Base-by-base conservation (phyloP, 1,140 invertebrate species). In the Drosophila nannoptera region DNA sequence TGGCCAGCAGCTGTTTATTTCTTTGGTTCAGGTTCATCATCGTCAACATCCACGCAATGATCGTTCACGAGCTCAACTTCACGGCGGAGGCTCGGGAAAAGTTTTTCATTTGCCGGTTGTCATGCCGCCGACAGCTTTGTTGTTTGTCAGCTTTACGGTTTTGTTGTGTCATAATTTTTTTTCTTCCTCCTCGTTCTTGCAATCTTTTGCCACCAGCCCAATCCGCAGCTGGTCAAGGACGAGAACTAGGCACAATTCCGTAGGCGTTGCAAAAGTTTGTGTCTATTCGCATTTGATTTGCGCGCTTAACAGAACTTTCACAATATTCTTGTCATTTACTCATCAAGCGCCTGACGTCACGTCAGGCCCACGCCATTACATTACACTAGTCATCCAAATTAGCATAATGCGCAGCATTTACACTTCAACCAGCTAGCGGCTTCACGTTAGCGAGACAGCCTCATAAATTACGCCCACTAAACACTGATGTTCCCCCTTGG, bases 401-500 rank as follows among this genome's bases (percentile, higher is more conserved):
- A 72, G 45, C 56, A 66, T 66, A 67, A 56, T 72, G 48, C 16
- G 48, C 31, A 43, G 33, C 16, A 60, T 62, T 71, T 71, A 43
- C 7, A 29, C 49, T 50, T 43, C 40, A 14, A 33, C 36, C 16
- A n/a, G 7, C 55, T 32, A 58, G 43, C 66, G 35, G 50, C 50
- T 12, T 22, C 22, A 62, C 58, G 42, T 8, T 54, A 6, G 38
- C 38, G 49, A 55, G 49, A 55, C 48, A 48, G 46, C 45, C 67
- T 59, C 65, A 82, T 81, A 77, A 81, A 81, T 81, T 77, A 61
- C 78, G 59, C 74, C 78, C 73, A 77, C 78, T 29, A 40, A 32
- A 32, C 16, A 33, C 14, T 6, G 12, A 16, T 22, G 45, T 68
- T 59, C 14, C 73, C 45, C 73, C 45, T 78, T 59, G 8, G 43